Evolutionary conservation across 2,888 invertebrate genomes (phyloP), one percentile per base, ranked within the genome.

Genomic region (Noctua comes): DNA sequence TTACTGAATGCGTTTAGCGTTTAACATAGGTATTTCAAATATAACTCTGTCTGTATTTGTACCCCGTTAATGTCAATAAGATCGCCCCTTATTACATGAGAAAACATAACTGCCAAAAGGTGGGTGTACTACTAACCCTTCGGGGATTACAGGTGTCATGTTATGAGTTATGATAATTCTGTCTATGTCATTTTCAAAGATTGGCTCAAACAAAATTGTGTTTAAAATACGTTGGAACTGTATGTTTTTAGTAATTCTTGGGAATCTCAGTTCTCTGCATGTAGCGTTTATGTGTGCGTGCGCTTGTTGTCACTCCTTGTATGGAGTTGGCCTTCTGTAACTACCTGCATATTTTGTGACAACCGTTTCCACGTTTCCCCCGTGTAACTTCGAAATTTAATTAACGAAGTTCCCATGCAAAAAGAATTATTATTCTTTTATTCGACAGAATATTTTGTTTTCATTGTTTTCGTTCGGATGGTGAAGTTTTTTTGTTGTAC

Each of bases 381-480:
- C 48, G 68, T 77, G 66, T 77, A 68, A 80, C 77, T 86, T 68
- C 36, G 66, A 69, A 80, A 80, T 85, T 84, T 80, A 85, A 87
- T 87, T 86, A 85, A 77, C 73, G 43, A 68, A 84, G 64, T 79
- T 84, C 31, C 66, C 46, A 51, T 72, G 57, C 40, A 64, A 70
- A 70, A 75, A n/a, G 24, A 70, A 54, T 84, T 27, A 74, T 77
- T 69, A 62, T 86, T 86, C 69, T 76, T 76, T 84, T 86, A 66
- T 76, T 76, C 48, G 59, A 54, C 16, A n/a, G 43, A 74, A 68
- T 70, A 72, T 76, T 79, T 76, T 71, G 43, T 70, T 76, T 72
- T 73, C 48, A 66, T 79, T 80, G 73, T 75, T 83, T 69, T 72
- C 64, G 27, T 72, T 54, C 18, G 24, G 31, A 27, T 59, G 40